Conservation (phyloP, 1,140 invertebrate genomes). For the Aphis gossypii region DNA sequence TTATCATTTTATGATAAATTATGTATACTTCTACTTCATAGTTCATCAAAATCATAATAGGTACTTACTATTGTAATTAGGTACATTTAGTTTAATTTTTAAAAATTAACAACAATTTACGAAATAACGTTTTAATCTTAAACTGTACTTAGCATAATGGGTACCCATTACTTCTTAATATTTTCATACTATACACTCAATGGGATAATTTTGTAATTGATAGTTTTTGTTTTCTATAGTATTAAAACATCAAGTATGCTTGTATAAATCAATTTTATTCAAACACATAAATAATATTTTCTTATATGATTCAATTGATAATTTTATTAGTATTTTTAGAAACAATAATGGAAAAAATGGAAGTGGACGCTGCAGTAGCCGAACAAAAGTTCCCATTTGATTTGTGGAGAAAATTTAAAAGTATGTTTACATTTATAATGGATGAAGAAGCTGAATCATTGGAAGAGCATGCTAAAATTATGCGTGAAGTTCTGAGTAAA, state of each 20-base stretch:
- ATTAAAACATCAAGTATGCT: not conserved
- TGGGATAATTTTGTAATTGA: not conserved
- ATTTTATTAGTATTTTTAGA: not conserved
- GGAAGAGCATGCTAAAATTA: slow-evolving; percentile 55
- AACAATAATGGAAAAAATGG: slow-evolving; percentile 45
- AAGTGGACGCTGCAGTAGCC: not conserved
- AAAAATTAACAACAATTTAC: not conserved
- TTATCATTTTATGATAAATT: not conserved
- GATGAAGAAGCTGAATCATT: slow-evolving; percentile 53
- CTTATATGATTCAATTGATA: not conserved
- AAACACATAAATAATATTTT: not conserved
- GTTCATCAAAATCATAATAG: no score
- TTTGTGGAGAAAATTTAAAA: slow-evolving; percentile 55
- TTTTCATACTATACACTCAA: not conserved
- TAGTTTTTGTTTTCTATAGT: not conserved
- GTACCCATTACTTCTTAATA: no score
- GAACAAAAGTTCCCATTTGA: slow-evolving; percentile 50
- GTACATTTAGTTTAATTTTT: no score
- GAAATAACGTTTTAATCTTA: not conserved
- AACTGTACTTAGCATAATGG: not conserved
- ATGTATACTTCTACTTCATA: not conserved
- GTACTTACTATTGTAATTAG: not conserved
- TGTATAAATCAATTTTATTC: not conserved
- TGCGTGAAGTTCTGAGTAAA: slow-evolving; percentile 53
- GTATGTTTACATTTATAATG: slow-evolving; percentile 55